A percentile compares a stretch with the other conserved stretches of the same genome.
Evolutionary conservation across 2,113 vertebrate species (phyloP).

Genomic region (Glaucidium brasilianum): DNA sequence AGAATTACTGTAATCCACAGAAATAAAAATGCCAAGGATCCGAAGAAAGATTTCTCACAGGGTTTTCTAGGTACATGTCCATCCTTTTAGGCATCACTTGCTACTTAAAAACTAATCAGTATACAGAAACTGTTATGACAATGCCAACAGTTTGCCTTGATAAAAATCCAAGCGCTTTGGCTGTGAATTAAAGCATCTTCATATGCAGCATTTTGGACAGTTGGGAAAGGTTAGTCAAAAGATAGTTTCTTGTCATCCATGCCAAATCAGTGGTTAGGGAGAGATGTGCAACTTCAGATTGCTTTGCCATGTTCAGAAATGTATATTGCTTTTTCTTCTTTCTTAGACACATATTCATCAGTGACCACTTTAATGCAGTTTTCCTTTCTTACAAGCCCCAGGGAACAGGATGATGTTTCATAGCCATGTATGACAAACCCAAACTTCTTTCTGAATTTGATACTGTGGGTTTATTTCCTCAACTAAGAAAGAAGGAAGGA

Average conservation of each 20-base stretch:
- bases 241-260: conserved; percentile 73
- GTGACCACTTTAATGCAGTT: conserved; percentile 61
- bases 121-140: conserved; percentile 50
- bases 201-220: conserved; percentile 67
- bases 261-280: conserved; percentile 66
- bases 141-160: conserved; percentile 62
- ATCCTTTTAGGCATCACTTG: conserved; percentile 72
- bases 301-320: conserved; percentile 75
- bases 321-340: conserved; percentile 81
- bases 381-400: conserved; percentile 39
- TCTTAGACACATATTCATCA: conserved; percentile 77
- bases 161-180: conserved; percentile 63
- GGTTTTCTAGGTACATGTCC: conserved; percentile 69
- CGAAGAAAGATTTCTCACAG: conserved; percentile 61
- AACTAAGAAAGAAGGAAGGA: conserved; percentile 49
- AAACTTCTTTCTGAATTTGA: conserved; percentile 67
- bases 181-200: conserved; percentile 74
- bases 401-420: conserved; percentile 45
- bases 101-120: conserved; percentile 61
- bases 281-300: conserved; percentile 70
- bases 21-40: conserved; percentile 67
- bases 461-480: conserved; percentile 43
- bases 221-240: conserved; percentile 72
- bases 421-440: conserved; percentile 28
- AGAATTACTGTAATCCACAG: conserved; percentile 75